A percentile compares a stretch with the other conserved stretches of the same genome.
phyloP scores from a whole-genome alignment of 1,140 invertebrate genomes.

The Drosophila repleta region DNA sequence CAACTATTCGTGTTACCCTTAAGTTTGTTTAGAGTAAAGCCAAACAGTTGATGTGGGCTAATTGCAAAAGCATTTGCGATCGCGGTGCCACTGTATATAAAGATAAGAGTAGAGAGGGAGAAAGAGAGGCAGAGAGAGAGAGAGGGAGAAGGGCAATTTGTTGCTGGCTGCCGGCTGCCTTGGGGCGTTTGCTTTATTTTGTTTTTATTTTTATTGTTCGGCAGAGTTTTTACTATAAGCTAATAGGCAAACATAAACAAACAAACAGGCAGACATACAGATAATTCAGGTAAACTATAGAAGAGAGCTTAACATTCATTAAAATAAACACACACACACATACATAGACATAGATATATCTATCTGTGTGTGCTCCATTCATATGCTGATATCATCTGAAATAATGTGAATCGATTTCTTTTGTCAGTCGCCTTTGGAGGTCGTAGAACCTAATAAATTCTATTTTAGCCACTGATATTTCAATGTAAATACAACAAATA shows the following conservation, averaged over 20 bases:
- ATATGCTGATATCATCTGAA: slow-evolving; percentile 51
- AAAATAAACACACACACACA: slow-evolving; percentile 19
- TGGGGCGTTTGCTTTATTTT: slow-evolving; percentile 28
- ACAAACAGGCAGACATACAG: background rate
- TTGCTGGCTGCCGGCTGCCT: slow-evolving; percentile 45
- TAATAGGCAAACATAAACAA: slow-evolving; percentile 50
- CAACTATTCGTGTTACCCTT: slow-evolving; percentile 3
- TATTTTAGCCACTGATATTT: slow-evolving; percentile 18
- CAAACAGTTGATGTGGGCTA: slow-evolving; percentile 51
- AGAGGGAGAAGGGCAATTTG: slow-evolving; percentile 49
- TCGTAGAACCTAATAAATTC: slow-evolving; percentile 39
- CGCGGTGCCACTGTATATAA: slow-evolving; percentile 26
- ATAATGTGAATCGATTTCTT: slow-evolving; percentile 45
- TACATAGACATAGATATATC: background rate
- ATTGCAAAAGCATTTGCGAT: slow-evolving; percentile 70
- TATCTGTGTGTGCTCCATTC: slow-evolving; percentile 43
- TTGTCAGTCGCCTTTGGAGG: slow-evolving; percentile 28
- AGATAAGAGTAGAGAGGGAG: slow-evolving; percentile 49
- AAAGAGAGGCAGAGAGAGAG: background rate
- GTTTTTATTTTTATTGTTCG: slow-evolving; percentile 23
- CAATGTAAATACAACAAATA: slow-evolving; percentile 10
- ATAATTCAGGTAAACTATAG: slow-evolving; percentile 19
- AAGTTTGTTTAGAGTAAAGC: slow-evolving; percentile 28
- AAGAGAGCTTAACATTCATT: slow-evolving; percentile 28
- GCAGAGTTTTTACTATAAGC: slow-evolving; percentile 45